phyloP scores from a whole-genome alignment of 1,140 invertebrate genomes.

The Triops longicaudatus region DNA sequence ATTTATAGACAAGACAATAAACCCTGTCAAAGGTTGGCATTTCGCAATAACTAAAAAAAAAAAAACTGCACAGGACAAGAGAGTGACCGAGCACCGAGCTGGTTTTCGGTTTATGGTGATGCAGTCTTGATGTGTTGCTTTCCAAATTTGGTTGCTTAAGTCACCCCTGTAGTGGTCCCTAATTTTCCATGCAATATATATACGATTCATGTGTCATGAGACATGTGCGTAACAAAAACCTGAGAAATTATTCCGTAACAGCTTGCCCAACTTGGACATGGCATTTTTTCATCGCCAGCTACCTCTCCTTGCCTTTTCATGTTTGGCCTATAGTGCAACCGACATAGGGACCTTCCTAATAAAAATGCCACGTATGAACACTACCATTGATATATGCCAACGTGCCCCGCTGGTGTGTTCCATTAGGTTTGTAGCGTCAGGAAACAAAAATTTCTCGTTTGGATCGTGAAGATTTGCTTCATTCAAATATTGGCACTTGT shows the following conservation, averaged over 20 bases:
- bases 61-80: neutral
- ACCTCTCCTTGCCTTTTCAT: neutral
- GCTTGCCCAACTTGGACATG: neutral
- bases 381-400: slow-evolving; percentile 15
- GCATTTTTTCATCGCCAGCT: neutral
- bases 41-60: neutral
- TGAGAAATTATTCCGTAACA: slow-evolving; percentile 2
- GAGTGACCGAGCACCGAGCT: neutral
- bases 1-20: slow-evolving; percentile 10
- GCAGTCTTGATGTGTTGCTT: slow-evolving; percentile 13
- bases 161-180: neutral
- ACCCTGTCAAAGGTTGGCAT: neutral
- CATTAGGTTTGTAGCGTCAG: neutral
- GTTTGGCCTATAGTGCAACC: neutral
- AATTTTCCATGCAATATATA: slow-evolving; percentile 9
- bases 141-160: neutral
- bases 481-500: neutral
- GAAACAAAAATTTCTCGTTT: neutral
- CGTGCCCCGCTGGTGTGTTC: neutral
- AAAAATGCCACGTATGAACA: slow-evolving; percentile 6
- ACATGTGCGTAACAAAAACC: neutral
- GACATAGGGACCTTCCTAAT: neutral
- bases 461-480: neutral
- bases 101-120: slow-evolving; percentile 1
- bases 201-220: slow-evolving; percentile 12